Conservation (phyloP, 2,888 invertebrate genomes). For the Sabatieria punctata region DNA sequence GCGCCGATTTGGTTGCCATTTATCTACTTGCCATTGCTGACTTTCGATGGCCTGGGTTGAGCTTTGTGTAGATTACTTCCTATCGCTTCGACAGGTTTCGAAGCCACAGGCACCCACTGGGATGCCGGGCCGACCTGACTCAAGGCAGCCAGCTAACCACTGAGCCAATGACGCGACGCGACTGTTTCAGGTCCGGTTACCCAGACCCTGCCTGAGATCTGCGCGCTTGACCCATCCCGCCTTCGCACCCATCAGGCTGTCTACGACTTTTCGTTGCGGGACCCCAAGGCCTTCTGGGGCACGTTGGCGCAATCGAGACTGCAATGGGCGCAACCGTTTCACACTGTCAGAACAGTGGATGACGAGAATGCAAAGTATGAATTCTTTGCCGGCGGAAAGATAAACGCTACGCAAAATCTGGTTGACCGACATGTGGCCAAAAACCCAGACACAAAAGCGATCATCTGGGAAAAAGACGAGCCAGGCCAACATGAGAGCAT, state of each 20-base stretch:
- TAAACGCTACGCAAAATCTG: slow-evolving; percentile 37
- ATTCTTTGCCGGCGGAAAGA: slow-evolving; percentile 34
- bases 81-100: too few relatives aligned
- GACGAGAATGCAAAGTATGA: slow-evolving; percentile 25
- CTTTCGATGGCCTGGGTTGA: too few relatives aligned
- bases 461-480: slow-evolving; percentile 40
- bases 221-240: slow-evolving; percentile 7
- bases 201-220: slow-evolving; percentile 12
- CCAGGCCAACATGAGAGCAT: slow-evolving; percentile 34
- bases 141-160: too few relatives aligned
- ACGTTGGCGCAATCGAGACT: slow-evolving; percentile 30
- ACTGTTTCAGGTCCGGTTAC: slow-evolving; percentile 1
- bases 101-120: too few relatives aligned
- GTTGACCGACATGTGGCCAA: slow-evolving; percentile 34
- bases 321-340: slow-evolving; percentile 31
- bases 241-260: slow-evolving; percentile 27
- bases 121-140: too few relatives aligned
- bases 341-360: slow-evolving; percentile 28
- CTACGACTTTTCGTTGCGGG: slow-evolving; percentile 28
- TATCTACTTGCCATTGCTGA: too few relatives aligned
- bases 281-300: slow-evolving; percentile 34
- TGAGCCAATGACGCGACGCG: too few relatives aligned
- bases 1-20: too few relatives aligned
- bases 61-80: too few relatives aligned
- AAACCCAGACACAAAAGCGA: slow-evolving; percentile 32